Percentiles rank a stretch among this genome's conserved stretches.
Evolutionary conservation across 2,797 vertebrate genomes (phyloP).

Genomic region (Halcyon smyrnensis): DNA sequence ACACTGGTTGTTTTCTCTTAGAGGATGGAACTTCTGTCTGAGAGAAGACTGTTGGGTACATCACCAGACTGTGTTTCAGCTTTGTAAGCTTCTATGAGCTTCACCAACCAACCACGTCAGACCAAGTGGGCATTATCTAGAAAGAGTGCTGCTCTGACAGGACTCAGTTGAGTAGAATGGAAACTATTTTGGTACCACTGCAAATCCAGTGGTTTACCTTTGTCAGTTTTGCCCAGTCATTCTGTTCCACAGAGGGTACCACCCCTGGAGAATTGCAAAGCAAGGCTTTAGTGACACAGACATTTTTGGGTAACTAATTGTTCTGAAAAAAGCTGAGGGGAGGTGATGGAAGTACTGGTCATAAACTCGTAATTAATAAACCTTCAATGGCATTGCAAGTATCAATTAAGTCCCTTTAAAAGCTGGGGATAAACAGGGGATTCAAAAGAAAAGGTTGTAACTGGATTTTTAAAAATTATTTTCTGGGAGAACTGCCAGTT

Average conservation of each 20-base stretch:
- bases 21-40: not conserved
- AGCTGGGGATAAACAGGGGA: not conserved
- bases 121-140: not conserved
- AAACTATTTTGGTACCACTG: not conserved
- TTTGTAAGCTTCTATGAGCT: not conserved
- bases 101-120: not conserved
- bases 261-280: not conserved
- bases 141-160: not conserved
- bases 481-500: not conserved
- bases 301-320: constrained; percentile 46
- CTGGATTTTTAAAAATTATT: not conserved
- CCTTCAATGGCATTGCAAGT: not conserved
- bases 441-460: not conserved
- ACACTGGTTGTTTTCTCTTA: not conserved
- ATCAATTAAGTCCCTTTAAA: not conserved
- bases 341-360: not conserved
- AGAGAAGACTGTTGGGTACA: not conserved
- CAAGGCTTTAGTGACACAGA: not conserved
- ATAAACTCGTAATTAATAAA: not conserved
- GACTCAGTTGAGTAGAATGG: not conserved
- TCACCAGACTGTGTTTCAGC: not conserved
- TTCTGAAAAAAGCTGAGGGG: constrained; percentile 8
- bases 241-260: not conserved
- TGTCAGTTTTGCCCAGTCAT: not conserved
- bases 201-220: not conserved